Evolutionary conservation across 2,797 vertebrate species (phyloP), one percentile per base, ranked within the genome.

Genomic region (Cossypha heuglini): DNA sequence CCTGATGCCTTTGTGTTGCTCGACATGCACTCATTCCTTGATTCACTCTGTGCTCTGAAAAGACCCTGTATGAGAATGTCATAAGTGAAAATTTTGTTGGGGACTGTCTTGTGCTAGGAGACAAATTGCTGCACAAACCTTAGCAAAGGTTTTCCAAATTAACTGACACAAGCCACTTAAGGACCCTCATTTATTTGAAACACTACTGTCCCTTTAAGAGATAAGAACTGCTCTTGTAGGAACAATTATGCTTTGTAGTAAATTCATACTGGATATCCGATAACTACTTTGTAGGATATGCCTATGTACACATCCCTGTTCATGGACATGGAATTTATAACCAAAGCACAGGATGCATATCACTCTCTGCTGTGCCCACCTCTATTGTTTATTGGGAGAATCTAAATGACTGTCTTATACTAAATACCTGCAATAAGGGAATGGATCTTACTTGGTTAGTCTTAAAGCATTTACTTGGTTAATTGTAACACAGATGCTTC

Each of bases 11-110:
- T 89, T 58, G 7, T 25, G 7, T 51, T 58, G 13, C 19, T 74
- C 66, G 38, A 82, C 19, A 43, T 2, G 3, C 8, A 20, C n/a
- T 64, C 3, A 4, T 43, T 77, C 6, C 14, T 72, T 43, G 10
- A 52, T 22, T 26, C 28, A 55, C 10, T 48, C 29, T 57, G 7
- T 55, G 20, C 18, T 76, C 28, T 72, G 46, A 72, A 81, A 67
- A 86, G 18, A 73, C 2, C 6, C 26, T 42, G 11, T 61, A 54
- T 25, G 38, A 62, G 79, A 75, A 24, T 0, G 0, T 29, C 0
- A 0, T 11, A 38, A n/a, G 5, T 8, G 28, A 82, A 81, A 64
- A 52, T 15, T n/a, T 63, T 59, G 5, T 49, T 54, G 40, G 42
- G 20, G n/a, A 26, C 9, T 64, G 14, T 42, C 17, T 72, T 13